phyloP scores from a whole-genome alignment of 2,888 invertebrate species.

The Athalia rosae region DNA sequence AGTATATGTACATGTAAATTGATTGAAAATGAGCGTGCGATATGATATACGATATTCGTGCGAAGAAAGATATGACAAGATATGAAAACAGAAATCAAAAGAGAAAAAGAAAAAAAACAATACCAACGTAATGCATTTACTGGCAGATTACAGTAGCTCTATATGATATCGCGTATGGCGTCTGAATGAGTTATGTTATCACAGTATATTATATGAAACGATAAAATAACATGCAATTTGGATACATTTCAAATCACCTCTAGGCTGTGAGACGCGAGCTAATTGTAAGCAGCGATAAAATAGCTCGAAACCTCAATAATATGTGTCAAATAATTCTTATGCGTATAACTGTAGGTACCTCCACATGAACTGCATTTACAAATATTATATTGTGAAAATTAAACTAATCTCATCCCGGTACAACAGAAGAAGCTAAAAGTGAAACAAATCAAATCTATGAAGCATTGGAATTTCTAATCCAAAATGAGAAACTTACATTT shows the following conservation, averaged over 20 bases:
- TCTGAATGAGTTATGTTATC: background rate
- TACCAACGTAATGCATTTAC: background rate
- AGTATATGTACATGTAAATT: background rate
- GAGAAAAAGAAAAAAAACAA: too few relatives aligned
- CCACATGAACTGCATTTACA: constrained; percentile 3
- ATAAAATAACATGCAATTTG: constrained; percentile 31
- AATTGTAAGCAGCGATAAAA: constrained; percentile 67
- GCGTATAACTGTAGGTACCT: constrained; percentile 63
- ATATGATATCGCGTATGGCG: background rate
- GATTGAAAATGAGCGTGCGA: background rate
- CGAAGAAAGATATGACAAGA: background rate
- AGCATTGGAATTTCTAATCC: too few relatives aligned
- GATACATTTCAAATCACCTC: constrained; percentile 65
- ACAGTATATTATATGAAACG: background rate
- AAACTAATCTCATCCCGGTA: too few relatives aligned
- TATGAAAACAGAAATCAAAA: background rate
- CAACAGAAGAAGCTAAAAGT: too few relatives aligned
- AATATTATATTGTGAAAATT: background rate
- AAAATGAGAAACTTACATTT: too few relatives aligned
- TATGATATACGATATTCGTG: background rate
- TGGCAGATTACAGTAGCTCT: background rate
- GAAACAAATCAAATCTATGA: too few relatives aligned
- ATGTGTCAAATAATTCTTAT: constrained; percentile 70
- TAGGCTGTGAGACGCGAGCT: constrained; percentile 73
- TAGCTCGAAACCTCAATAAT: constrained; percentile 72